A percentile compares a stretch with the other conserved stretches of the same genome.
phyloP scores from a whole-genome alignment of 2,113 vertebrate genomes.

The Parus major region DNA sequence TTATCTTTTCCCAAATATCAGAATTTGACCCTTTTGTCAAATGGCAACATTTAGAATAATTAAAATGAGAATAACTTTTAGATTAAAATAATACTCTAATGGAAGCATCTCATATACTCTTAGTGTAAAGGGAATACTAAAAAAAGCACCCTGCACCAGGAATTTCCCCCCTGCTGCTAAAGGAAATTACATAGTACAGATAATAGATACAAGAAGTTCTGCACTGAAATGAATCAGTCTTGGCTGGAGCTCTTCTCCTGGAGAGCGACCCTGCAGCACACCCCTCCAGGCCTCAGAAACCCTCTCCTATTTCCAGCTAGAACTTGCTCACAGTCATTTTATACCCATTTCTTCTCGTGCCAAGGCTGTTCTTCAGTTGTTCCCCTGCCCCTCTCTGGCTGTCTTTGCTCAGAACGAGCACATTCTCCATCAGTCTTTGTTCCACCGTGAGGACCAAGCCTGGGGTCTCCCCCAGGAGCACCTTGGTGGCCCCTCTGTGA shows the following conservation, averaged over 20 bases:
- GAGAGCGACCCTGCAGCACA: neutral
- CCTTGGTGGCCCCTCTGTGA: neutral
- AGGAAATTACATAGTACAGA: neutral
- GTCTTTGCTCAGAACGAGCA: neutral
- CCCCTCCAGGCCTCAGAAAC: neutral
- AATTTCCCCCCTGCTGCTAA: constrained; percentile 5
- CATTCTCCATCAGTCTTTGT: accelerated
- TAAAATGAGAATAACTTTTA: neutral
- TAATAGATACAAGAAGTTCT: constrained; percentile 1
- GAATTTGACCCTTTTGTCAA: neutral
- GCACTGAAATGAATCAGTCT: neutral
- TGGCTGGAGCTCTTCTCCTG: neutral
- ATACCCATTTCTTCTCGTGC: neutral
- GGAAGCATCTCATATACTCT: neutral
- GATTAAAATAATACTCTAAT: neutral
- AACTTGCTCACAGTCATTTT: neutral
- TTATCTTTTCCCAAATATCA: neutral
- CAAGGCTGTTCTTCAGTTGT: neutral
- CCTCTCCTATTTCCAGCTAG: neutral
- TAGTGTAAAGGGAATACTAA: neutral
- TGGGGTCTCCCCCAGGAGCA: neutral
- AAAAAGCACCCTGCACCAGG: neutral
- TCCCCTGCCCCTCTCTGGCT: neutral
- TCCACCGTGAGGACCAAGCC: neutral
- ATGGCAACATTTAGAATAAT: neutral